Percentiles rank a stretch among this genome's conserved stretches.
Conservation (phyloP, 2,888 invertebrate species). For the Rotaria socialis region DNA sequence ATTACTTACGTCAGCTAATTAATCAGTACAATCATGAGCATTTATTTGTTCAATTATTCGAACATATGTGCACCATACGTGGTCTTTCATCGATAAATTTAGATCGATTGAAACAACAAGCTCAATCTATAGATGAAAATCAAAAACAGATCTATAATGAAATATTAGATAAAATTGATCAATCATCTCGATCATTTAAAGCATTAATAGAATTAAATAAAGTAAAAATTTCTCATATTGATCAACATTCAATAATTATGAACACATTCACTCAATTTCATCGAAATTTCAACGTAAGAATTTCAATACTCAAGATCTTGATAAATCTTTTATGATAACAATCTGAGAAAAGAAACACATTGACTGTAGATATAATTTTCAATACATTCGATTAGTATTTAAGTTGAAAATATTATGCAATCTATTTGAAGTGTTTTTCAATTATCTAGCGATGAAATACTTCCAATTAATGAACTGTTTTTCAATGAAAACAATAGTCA, state of each 20-base stretch:
- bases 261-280: neutral
- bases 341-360: no score
- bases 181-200: neutral
- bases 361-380: no score
- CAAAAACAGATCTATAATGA: neutral
- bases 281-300: neutral
- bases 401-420: no score
- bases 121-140: neutral
- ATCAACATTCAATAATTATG: neutral
- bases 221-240: neutral
- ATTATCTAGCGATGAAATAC: no score
- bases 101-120: neutral
- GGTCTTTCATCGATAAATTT: neutral
- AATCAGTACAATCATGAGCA: neutral
- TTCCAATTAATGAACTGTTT: no score
- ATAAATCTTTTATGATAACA: no score
- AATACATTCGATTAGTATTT: no score
- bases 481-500: no score
- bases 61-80: neutral
- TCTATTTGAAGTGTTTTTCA: no score
- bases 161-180: neutral
- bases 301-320: no score
- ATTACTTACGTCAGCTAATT: neutral
- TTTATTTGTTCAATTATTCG: neutral
- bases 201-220: neutral